Base-by-base conservation (phyloP, 2,113 vertebrate genomes). In the Notothenia rossii region DNA sequence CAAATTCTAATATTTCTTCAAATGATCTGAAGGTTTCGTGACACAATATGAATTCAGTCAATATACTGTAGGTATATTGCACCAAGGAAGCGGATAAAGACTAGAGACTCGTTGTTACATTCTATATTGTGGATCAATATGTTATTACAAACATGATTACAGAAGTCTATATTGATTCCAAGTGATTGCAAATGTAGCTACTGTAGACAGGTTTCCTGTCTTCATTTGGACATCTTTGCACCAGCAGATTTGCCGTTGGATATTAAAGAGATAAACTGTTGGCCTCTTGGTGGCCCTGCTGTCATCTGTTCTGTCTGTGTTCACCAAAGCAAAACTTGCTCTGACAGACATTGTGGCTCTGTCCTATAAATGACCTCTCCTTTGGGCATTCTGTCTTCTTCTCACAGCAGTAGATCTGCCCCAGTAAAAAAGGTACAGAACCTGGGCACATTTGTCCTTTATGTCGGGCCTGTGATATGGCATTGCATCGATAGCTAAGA, bases 341-440 rank as follows among this genome's bases (percentile, higher is more conserved):
- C 45, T 85, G 77, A 79, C 56, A 49, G 82, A 84, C 79, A 71
- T 60, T 0, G 33, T 48, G 60, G 51, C 56, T 78, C 76, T 81
- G 75, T 85, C 85, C 89, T 86, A 76, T 83, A 81, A 79, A 88
- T 81, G 82, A 84, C 80, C 88, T 81, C 66, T 77, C 88, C 77
- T 54, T 73, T 82, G 85, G 77, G 88, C 79, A 81, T 78, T 62
- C 46, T 59, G 4, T 51, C 72, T 72, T 71, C 68, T 70, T 71
- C 73, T 83, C 75, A 53, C 68, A 78, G 65, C 48, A 25, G 60
- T 51, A 65, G 43, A 74, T 83, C 77, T 72, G 64, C 73, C 79
- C 74, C 36, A 73, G 62, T 80, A 72, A 76, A 79, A 40, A 55
- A 61, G 36, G 14, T 33, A 50, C 29, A 75, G 54, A 79, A 40